Base-by-base conservation (phyloP, 2,888 invertebrate species). In the Drosophila maculinotata region DNA sequence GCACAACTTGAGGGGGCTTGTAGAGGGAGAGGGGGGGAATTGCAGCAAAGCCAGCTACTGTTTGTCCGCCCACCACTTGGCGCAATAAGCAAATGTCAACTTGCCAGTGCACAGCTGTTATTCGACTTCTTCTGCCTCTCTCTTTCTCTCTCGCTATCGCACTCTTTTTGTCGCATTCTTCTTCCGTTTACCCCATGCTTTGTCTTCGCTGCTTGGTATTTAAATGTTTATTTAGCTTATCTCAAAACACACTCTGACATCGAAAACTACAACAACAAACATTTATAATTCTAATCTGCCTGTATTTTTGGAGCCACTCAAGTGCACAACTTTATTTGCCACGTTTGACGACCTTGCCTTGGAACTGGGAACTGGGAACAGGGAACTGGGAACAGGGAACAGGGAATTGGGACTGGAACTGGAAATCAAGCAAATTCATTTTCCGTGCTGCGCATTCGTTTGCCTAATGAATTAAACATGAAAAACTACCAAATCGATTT, bases 401-500 rank as follows among this genome's bases (percentile, higher is more conserved):
- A 64, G 51, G n/a, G 28, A 70, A 64, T 15, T 59, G 36, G 12
- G 42, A 48, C 26, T 62, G 25, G 30, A 36, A 58, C 6, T 38
- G 36, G 26, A 25, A 48, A 44, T 58, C 14, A 12, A 30, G 42
- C n/a, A 8, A 47, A 54, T 72, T 38, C 41, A 62, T 33, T 54
- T 49, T 12, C 10, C 12, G 35, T 56, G 47, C 15, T 28, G 33
- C 48, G 52, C 45, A 33, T 47, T 28, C 26, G 33, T 26, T 53
- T 17, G 53, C 17, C 28, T 72, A 67, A 67, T 71, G 56, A 71
- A 71, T 67, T 67, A 71, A 72, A 67, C 73, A 72, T 72, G 68
- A 56, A 56, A 72, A 67, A 54, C 54, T 26, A 39, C 38, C 54
- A 70, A 76, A 65, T 73, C 73, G 69, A 76, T 72, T 57, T 68